These are phyloP conservation scores for Bombus terrestris DNA, from an alignment of 1,140 invertebrate genomes.

Conservation along the genomic window DNA sequence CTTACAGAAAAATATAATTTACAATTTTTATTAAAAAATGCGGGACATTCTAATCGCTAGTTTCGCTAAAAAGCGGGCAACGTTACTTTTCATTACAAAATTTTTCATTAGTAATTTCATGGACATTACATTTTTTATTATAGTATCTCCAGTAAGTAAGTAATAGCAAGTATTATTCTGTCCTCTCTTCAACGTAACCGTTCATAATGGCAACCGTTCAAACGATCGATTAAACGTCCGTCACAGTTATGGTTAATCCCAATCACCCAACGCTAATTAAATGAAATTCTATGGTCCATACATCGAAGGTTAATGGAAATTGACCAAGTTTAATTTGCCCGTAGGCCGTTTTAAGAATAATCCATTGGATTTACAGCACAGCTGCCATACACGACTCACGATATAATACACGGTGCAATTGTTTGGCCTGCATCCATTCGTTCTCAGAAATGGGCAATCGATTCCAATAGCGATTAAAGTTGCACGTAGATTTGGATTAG, in stretches of 20 bases:
- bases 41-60: background rate
- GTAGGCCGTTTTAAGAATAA: constrained; percentile 47
- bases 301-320: constrained; percentile 59
- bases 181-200: background rate
- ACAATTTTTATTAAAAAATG: background rate
- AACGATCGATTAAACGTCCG: constrained; percentile 24
- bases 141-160: background rate
- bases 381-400: background rate
- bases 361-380: constrained; percentile 35
- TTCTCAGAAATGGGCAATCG: constrained; percentile 3
- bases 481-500: background rate
- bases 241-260: constrained; percentile 9
- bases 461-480: background rate
- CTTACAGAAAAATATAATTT: background rate
- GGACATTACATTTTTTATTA: background rate
- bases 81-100: background rate
- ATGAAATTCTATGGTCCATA: constrained; percentile 8
- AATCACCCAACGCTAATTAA: constrained; percentile 19
- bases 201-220: background rate
- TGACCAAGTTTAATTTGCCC: constrained; percentile 23
- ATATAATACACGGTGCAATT: background rate
- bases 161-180: background rate
- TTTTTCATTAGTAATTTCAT: background rate
- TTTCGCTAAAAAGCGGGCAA: background rate
- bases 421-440: background rate